These are phyloP conservation scores for Steinernema feltiae DNA, from an alignment of 1,140 invertebrate genomes.

Conservation along the genomic window DNA sequence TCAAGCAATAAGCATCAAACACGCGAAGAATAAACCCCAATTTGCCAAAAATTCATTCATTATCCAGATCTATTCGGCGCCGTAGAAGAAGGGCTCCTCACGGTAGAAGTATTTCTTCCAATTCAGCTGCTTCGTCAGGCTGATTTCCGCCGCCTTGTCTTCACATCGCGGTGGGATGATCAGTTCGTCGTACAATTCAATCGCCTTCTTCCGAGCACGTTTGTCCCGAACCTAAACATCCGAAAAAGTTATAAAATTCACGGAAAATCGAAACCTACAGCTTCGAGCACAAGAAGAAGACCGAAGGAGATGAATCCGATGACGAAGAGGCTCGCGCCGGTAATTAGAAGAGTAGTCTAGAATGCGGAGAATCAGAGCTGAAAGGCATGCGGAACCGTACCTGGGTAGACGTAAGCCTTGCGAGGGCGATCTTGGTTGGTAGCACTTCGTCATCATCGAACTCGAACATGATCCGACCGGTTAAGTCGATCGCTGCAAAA, in stretches of 20 bases:
- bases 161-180: neutral
- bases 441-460: no score
- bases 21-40: no score
- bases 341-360: neutral
- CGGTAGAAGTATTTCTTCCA: conserved; percentile 1
- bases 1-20: no score
- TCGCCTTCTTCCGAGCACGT: neutral
- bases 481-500: no score
- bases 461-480: no score
- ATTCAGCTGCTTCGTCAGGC: neutral
- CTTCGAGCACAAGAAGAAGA: neutral
- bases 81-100: neutral
- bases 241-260: neutral
- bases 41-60: no score
- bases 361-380: no score
- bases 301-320: neutral
- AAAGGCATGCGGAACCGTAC: no score
- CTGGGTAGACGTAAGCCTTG: no score
- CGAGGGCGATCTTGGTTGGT: no score
- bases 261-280: neutral
- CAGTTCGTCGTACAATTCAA: neutral
- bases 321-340: neutral
- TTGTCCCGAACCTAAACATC: neutral
- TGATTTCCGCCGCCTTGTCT: neutral
- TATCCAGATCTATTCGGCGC: no score